These are phyloP conservation scores for Etheostoma nigrum DNA, from an alignment of 2,797 vertebrate species.

Conservation along the genomic window DNA sequence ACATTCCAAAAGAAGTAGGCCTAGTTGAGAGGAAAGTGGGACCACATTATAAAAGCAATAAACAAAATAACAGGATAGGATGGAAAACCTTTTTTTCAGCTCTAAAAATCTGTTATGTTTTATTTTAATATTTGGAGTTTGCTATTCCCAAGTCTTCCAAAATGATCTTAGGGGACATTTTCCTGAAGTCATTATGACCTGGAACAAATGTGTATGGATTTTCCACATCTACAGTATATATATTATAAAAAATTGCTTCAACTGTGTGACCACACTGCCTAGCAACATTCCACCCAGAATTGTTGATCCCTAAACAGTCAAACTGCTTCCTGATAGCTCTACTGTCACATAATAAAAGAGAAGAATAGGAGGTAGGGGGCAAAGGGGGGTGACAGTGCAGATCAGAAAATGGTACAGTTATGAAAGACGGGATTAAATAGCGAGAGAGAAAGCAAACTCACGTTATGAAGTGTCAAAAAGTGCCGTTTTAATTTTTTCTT, in stretches of 20 bases:
- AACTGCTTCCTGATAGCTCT: background rate
- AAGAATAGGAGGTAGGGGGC: background rate
- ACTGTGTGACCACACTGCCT: background rate
- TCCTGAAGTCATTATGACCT: slow-evolving; percentile 1
- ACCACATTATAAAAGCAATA: background rate
- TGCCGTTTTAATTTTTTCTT: background rate
- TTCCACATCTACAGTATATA: background rate
- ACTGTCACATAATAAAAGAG: background rate
- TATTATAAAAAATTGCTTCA: background rate
- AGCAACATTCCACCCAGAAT: background rate
- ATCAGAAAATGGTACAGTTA: background rate
- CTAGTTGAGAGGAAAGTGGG: background rate
- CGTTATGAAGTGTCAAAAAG: background rate
- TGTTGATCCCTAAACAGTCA: background rate
- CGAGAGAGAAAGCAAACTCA: background rate
- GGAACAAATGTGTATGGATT: background rate
- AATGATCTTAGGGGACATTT: background rate
- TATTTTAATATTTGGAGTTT: background rate
- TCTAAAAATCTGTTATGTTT: too few species aligned
- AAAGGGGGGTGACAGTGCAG: background rate
- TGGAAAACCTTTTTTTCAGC: background rate
- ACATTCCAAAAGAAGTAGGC: background rate
- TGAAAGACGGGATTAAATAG: background rate
- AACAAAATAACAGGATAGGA: background rate
- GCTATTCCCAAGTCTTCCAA: background rate